Evolutionary conservation across 2,888 invertebrate species (phyloP).

Genomic region (Polydrusus tereticollis): DNA sequence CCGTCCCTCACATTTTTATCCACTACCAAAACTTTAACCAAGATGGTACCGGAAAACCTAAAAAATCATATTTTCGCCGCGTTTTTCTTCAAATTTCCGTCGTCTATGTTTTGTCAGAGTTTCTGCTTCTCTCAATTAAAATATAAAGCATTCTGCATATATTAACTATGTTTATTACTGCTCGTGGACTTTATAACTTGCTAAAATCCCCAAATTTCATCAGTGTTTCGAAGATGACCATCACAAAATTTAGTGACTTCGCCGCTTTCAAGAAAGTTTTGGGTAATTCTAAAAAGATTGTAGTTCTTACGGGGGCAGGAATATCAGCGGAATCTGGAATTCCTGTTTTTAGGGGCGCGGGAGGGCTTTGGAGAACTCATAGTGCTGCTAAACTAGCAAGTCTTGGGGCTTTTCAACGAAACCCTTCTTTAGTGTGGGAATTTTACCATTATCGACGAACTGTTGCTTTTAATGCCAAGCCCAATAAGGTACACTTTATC

Average conservation of each 20-base stretch:
- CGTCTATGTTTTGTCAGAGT: too few relatives aligned
- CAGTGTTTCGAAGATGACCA: conserved; percentile 50
- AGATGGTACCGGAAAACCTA: too few relatives aligned
- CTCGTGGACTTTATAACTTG: background rate
- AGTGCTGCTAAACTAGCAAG: conserved; percentile 77
- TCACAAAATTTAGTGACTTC: conserved; percentile 58
- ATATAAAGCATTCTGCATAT: too few relatives aligned
- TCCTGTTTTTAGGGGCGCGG: conserved; percentile 87
- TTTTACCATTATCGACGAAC: conserved; percentile 89
- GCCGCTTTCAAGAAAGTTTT: conserved; percentile 72
- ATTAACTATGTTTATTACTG: background rate
- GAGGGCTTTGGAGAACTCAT: conserved; percentile 86
- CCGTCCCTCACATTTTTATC: too few relatives aligned
- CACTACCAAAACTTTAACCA: too few relatives aligned
- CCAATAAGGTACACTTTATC: conserved; percentile 74
- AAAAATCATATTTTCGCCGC: too few relatives aligned
- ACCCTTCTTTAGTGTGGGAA: conserved; percentile 90
- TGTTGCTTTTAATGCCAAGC: conserved; percentile 78
- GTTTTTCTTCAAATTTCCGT: too few relatives aligned
- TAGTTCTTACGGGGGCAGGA: conserved; percentile 94
- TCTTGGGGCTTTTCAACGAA: conserved; percentile 77
- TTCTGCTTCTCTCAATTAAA: too few relatives aligned
- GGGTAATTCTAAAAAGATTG: conserved; percentile 70
- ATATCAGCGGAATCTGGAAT: conserved; percentile 96
- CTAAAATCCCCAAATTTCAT: background rate